A percentile compares a stretch with the other conserved stretches of the same genome.
phyloP scores from a whole-genome alignment of 2,797 vertebrate species.

The Echeneis naucrates region DNA sequence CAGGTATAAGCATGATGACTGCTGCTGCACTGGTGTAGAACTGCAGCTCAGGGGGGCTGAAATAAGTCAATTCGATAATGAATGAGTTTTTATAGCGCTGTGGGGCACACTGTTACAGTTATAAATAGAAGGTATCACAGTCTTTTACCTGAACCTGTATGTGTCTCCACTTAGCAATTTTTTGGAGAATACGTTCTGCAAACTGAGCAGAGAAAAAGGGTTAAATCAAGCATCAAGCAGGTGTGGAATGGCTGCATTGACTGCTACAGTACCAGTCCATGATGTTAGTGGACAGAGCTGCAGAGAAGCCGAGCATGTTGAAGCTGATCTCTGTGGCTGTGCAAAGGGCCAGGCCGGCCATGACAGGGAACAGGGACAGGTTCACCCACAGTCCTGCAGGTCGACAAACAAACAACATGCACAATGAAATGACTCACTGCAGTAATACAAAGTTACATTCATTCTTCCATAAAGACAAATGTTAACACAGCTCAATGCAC shows the following conservation, averaged over 20 bases:
- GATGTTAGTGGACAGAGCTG: conserved; percentile 96
- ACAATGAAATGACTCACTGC: background rate
- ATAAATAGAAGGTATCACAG: background rate
- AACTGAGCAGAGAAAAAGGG: conserved; percentile 78
- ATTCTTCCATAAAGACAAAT: background rate
- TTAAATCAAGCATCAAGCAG: conserved; percentile 8
- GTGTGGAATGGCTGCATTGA: background rate
- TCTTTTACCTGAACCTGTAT: conserved; percentile 93
- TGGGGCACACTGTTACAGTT: background rate
- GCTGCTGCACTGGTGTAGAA: conserved; percentile 97
- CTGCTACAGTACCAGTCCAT: conserved; percentile 92
- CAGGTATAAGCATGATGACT: conserved; percentile 94
- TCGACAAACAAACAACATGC: too few species aligned
- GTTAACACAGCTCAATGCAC: background rate
- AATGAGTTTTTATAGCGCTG: background rate
- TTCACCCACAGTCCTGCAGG: conserved; percentile 92
- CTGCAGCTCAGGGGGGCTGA: conserved; percentile 94
- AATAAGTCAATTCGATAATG: background rate
- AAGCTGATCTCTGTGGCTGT: conserved; percentile 95
- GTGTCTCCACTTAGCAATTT: conserved; percentile 97
- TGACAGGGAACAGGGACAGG: conserved; percentile 93
- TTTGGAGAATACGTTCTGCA: conserved; percentile 99
- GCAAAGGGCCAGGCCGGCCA: conserved; percentile 94
- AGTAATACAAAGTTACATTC: too few species aligned
- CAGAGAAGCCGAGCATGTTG: conserved; percentile 94